Percentiles rank a stretch among this genome's conserved stretches.
Conservation (phyloP, 2,113 vertebrate species). For the Myodes glareolus region DNA sequence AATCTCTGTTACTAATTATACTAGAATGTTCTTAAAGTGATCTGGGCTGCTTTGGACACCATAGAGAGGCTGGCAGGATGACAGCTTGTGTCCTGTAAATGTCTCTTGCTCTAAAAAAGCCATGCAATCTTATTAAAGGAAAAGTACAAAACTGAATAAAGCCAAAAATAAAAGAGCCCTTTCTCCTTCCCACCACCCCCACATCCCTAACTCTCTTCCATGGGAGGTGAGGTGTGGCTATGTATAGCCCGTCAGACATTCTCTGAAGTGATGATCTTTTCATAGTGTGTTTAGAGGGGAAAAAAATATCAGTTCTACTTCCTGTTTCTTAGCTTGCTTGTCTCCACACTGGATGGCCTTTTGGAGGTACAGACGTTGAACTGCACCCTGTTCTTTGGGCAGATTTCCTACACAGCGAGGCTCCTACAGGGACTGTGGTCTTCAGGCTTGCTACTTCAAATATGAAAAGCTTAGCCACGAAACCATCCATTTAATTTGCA, state of each 20-base stretch:
- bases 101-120: background rate
- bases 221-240: background rate
- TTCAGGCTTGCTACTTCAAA: background rate
- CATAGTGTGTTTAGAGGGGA: background rate
- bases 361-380: background rate
- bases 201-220: background rate
- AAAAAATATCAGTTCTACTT: background rate
- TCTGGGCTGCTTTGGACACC: background rate
- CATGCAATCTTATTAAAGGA: constrained; percentile 4
- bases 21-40: constrained; percentile 27
- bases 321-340: background rate
- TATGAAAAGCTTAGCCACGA: background rate
- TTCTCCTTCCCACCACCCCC: background rate
- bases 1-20: constrained; percentile 1
- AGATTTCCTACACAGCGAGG: background rate
- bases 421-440: background rate
- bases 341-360: background rate
- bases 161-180: background rate
- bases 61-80: background rate
- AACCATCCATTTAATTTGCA: background rate
- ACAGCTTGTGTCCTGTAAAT: background rate
- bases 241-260: background rate
- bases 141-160: constrained; percentile 35
- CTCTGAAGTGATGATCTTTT: background rate
- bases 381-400: background rate